phyloP scores from a whole-genome alignment of 2,113 vertebrate genomes.

The Oncorhynchus mykiss region DNA sequence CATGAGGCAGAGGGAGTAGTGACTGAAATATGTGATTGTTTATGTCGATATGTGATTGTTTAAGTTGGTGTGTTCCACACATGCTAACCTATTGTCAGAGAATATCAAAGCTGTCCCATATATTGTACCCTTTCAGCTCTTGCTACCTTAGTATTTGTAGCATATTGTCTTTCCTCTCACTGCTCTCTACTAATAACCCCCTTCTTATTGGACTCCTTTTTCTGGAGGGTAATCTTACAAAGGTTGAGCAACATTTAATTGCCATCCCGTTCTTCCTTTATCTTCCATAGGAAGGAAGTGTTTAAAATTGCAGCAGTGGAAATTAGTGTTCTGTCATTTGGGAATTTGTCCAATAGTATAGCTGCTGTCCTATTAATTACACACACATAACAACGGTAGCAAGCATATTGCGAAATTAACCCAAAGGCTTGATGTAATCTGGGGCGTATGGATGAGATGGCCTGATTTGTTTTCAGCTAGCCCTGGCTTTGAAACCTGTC shows the following conservation, averaged over 20 bases:
- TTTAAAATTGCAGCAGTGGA: constrained; percentile 56
- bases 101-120: not conserved
- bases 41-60: not conserved
- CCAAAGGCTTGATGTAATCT: constrained; percentile 55
- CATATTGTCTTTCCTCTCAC: constrained; percentile 29
- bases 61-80: not conserved
- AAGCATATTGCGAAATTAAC: constrained; percentile 54
- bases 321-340: constrained; percentile 60
- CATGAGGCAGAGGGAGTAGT: too few species aligned
- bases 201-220: constrained; percentile 53
- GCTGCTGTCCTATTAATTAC: constrained; percentile 62
- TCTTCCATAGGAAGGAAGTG: constrained; percentile 66
- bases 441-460: constrained; percentile 32
- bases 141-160: constrained; percentile 17
- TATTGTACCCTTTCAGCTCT: constrained; percentile 1
- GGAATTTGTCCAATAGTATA: constrained; percentile 54
- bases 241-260: constrained; percentile 72
- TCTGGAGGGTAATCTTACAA: constrained; percentile 61
- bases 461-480: constrained; percentile 53
- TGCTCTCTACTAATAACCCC: constrained; percentile 43
- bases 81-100: not conserved
- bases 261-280: constrained; percentile 61
- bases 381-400: constrained; percentile 50
- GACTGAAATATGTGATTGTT: not conserved
- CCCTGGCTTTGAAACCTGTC: constrained; percentile 32